Conservation (phyloP, 2,888 invertebrate species). For the Liodrosophila aerea region DNA sequence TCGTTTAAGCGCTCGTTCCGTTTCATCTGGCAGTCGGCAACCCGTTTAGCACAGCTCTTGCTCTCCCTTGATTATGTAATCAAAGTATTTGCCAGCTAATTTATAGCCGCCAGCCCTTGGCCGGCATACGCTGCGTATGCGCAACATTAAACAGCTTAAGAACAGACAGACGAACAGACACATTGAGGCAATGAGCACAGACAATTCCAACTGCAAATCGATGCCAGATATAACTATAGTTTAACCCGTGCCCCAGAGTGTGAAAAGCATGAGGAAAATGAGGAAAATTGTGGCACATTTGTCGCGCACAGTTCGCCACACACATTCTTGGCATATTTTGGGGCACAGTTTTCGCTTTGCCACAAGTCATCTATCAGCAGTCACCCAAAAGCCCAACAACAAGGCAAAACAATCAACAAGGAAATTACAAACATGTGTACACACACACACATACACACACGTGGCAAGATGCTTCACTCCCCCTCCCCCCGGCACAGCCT, state of each 20-base stretch:
- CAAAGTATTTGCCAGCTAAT: slow-evolving; percentile 78
- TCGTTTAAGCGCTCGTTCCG: slow-evolving; percentile 71
- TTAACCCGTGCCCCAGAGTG: too few relatives aligned
- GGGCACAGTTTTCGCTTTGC: slow-evolving; percentile 4
- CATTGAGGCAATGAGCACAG: not conserved
- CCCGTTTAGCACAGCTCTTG: slow-evolving; percentile 37
- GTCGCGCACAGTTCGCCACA: slow-evolving; percentile 39
- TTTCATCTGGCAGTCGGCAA: slow-evolving; percentile 52
- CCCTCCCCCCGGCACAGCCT: slow-evolving; percentile 6
- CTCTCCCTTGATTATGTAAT: slow-evolving; percentile 70
- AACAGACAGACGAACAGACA: slow-evolving; percentile 8
- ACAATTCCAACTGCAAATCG: slow-evolving; percentile 1
- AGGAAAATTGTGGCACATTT: slow-evolving; percentile 41
- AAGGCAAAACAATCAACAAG: slow-evolving; percentile 50
- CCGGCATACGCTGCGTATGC: slow-evolving; percentile 46
- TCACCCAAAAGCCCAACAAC: slow-evolving; percentile 22
- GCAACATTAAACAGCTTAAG: slow-evolving; percentile 36
- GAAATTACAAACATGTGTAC: slow-evolving; percentile 74
- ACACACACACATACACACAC: slow-evolving; percentile 37
- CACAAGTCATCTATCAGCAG: slow-evolving; percentile 46
- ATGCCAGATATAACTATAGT: too few relatives aligned
- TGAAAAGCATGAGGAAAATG: not conserved
- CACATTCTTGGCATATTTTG: slow-evolving; percentile 23
- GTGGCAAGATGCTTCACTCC: not conserved
- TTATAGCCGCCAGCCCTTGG: slow-evolving; percentile 64